These are phyloP conservation scores for Listrodromus nycthemerus DNA, from an alignment of 2,888 invertebrate species.

Conservation along the genomic window DNA sequence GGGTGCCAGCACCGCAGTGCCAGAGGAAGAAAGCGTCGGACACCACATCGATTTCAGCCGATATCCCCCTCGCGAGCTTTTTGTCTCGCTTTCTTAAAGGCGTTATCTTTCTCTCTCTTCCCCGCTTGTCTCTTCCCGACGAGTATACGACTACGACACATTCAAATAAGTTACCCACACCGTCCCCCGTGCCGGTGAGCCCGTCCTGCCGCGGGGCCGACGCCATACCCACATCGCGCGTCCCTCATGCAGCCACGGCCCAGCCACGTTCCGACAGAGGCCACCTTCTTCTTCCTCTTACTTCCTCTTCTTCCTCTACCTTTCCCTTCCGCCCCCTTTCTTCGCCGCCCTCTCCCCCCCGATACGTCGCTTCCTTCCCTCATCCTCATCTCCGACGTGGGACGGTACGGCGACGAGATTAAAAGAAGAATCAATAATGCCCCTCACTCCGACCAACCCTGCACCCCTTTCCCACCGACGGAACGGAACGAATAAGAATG, in stretches of 20 bases:
- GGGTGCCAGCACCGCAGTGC: constrained; percentile 5
- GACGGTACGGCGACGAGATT: constrained; percentile 83
- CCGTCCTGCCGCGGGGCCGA: constrained; percentile 32
- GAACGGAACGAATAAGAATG: constrained; percentile 36
- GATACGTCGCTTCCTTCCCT: constrained; percentile 66
- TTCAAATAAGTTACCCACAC: constrained; percentile 82
- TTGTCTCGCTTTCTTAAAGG: constrained; percentile 5
- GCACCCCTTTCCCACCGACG: constrained; percentile 15
- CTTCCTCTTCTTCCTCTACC: constrained; percentile 70
- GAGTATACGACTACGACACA: constrained; percentile 78
- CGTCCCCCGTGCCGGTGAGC: constrained; percentile 30
- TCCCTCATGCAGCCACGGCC: constrained; percentile 48
- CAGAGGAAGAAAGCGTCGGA: constrained; percentile 36
- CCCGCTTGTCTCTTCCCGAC: not conserved
- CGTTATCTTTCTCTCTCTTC: constrained; percentile 1
- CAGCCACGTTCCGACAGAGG: constrained; percentile 68
- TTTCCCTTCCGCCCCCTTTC: constrained; percentile 64
- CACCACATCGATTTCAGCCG: constrained; percentile 80
- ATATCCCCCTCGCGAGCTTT: constrained; percentile 72
- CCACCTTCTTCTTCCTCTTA: constrained; percentile 67
- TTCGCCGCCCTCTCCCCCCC: constrained; percentile 71
- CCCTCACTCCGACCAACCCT: constrained; percentile 71
- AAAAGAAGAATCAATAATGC: constrained; percentile 84
- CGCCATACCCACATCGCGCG: constrained; percentile 49
- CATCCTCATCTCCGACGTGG: constrained; percentile 68